Percentiles rank a stretch among this genome's conserved stretches.
Conservation (phyloP, 1,140 invertebrate species). For the Drosophila pseudoobscura region DNA sequence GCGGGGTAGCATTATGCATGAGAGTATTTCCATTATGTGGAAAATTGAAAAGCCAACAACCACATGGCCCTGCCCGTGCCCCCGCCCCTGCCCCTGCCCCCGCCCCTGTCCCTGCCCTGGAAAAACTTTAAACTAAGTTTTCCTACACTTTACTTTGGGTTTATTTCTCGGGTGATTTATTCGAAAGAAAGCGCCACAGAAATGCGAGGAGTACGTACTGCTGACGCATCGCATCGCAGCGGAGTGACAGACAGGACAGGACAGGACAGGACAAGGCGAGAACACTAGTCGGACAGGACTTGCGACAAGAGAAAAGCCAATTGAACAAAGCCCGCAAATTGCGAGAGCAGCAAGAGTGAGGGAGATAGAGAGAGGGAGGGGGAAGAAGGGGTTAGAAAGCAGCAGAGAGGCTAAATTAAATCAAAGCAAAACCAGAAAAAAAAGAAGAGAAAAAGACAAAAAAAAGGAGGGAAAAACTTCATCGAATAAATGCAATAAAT, state of each 20-base stretch:
- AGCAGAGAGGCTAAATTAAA: conserved; percentile 64
- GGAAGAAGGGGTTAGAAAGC: conserved; percentile 10
- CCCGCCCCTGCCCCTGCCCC: neutral
- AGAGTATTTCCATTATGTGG: too few relatives aligned
- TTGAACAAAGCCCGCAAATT: conserved; percentile 78
- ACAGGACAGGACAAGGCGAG: conserved; percentile 25
- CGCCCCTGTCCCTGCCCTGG: conserved; percentile 6
- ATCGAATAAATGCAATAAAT: conserved; percentile 64
- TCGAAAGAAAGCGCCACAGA: conserved; percentile 11
- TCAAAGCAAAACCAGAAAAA: conserved; percentile 65
- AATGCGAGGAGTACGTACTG: conserved; percentile 14
- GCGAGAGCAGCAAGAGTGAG: conserved; percentile 32
- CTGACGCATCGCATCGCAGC: conserved; percentile 49
- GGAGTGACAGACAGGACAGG: conserved; percentile 47
- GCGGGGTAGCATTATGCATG: too few relatives aligned
- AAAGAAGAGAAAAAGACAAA: conserved; percentile 31
- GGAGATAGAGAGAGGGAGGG: too few relatives aligned
- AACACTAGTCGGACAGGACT: conserved; percentile 12
- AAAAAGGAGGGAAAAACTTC: conserved; percentile 37
- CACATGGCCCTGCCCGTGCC: conserved; percentile 10
- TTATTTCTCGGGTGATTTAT: conserved; percentile 44
- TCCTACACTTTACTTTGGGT: neutral
- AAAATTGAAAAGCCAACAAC: neutral
- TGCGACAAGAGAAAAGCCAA: conserved; percentile 57
- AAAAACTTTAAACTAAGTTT: conserved; percentile 37